Percentiles rank a stretch among this genome's conserved stretches.
Conservation (phyloP, 2,113 vertebrate species). For the Litocranius walleri region DNA sequence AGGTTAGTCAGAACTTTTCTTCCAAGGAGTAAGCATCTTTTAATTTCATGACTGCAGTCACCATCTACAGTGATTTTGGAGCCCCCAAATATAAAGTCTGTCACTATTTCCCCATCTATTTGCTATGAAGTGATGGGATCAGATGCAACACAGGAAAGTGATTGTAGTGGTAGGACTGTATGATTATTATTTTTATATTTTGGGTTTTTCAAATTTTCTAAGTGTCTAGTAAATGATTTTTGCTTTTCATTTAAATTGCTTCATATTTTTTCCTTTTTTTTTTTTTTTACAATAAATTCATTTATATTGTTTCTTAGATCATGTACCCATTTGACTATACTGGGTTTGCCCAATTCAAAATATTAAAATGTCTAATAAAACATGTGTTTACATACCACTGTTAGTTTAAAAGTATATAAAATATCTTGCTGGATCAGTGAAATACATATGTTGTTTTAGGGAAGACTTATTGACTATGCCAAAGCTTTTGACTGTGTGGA, state of each 20-base stretch:
- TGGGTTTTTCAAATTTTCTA: not conserved
- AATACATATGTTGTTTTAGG: not conserved
- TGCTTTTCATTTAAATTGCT: conserved; percentile 17
- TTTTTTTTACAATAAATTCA: not conserved
- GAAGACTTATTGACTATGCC: not conserved
- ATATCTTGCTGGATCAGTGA: not conserved
- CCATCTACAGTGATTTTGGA: too few relatives aligned
- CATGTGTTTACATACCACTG: not conserved
- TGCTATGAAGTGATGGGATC: not conserved
- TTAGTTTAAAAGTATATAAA: not conserved
- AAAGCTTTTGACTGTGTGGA: too few relatives aligned
- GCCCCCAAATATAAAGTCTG: too few relatives aligned
- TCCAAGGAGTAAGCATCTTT: too few relatives aligned
- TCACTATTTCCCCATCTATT: not conserved
- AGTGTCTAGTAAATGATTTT: not conserved
- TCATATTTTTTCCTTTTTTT: not conserved
- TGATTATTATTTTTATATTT: not conserved
- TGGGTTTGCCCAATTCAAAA: not conserved
- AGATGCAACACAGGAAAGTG: not conserved
- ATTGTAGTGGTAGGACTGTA: not conserved
- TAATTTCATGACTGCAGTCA: too few relatives aligned
- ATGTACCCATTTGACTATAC: not conserved
- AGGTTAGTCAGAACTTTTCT: too few relatives aligned
- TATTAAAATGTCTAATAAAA: not conserved
- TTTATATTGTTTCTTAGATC: not conserved